A percentile compares a stretch with the other conserved stretches of the same genome.
Conservation (phyloP, 2,113 vertebrate species). For the Pollachius pollachius region DNA sequence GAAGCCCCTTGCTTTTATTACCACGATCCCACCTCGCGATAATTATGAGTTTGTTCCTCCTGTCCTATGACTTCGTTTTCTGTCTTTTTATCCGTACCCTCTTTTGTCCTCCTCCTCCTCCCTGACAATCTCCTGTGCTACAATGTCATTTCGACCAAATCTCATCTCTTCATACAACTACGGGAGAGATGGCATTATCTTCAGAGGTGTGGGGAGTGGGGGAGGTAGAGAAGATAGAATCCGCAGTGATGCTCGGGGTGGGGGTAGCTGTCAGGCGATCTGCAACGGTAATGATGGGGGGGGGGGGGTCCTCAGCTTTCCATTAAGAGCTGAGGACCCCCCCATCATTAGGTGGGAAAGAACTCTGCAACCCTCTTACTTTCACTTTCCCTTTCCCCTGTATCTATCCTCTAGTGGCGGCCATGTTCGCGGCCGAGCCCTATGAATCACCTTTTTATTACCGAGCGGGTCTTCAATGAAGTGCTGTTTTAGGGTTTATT, state of each 20-base stretch:
- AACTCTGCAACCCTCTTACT: too few species aligned
- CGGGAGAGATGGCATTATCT: slow-evolving; percentile 64
- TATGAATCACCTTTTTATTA: slow-evolving; percentile 34
- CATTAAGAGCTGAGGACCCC: too few species aligned
- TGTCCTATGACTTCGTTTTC: slow-evolving; percentile 10
- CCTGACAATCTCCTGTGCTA: slow-evolving; percentile 17
- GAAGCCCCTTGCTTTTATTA: slow-evolving; percentile 21
- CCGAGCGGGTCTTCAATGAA: slow-evolving; percentile 28
- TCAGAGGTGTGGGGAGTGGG: slow-evolving; percentile 53
- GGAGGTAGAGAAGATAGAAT: slow-evolving; percentile 49
- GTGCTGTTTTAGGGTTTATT: neutral
- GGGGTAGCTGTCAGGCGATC: slow-evolving; percentile 52
- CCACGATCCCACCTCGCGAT: slow-evolving; percentile 36
- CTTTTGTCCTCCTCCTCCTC: neutral
- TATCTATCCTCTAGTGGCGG: slow-evolving; percentile 13
- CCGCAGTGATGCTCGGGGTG: slow-evolving; percentile 42
- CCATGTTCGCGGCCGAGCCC: slow-evolving; percentile 41
- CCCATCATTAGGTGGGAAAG: neutral
- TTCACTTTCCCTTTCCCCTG: neutral
- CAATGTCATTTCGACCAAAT: too few species aligned
- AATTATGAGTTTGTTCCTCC: slow-evolving; percentile 28
- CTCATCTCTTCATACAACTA: slow-evolving; percentile 61
- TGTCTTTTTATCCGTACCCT: neutral
- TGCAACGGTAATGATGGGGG: slow-evolving; percentile 31
- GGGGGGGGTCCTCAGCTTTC: neutral